phyloP scores from a whole-genome alignment of 1,140 invertebrate genomes.

The Hetaerina americana region DNA sequence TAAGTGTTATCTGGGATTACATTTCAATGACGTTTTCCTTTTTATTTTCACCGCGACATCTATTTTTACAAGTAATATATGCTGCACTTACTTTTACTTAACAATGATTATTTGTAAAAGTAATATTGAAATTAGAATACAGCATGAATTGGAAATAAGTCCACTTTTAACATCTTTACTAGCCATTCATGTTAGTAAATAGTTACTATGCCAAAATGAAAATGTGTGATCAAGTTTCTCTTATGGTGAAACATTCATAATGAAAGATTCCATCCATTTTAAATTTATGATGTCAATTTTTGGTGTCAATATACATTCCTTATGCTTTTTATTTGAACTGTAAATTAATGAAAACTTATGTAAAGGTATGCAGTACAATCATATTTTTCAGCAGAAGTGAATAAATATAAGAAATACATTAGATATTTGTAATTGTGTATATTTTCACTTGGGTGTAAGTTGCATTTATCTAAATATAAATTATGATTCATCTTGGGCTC shows the following conservation, averaged over 20 bases:
- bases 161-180: background rate
- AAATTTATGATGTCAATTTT: constrained; percentile 1
- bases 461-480: background rate
- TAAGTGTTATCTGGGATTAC: background rate
- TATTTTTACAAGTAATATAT: too few relatives aligned
- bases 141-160: background rate
- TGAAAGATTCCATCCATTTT: background rate
- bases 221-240: background rate
- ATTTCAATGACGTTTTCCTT: too few relatives aligned
- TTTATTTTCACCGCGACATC: too few relatives aligned
- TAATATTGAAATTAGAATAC: too few relatives aligned
- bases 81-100: too few relatives aligned
- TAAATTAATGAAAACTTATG: background rate
- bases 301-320: background rate
- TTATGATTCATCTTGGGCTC: too few relatives aligned
- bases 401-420: background rate
- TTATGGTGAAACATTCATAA: background rate
- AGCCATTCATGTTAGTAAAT: background rate
- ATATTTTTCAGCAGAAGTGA: background rate
- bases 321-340: background rate
- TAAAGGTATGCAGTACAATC: background rate
- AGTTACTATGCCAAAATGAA: background rate
- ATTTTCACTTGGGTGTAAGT: background rate
- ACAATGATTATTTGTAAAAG: too few relatives aligned
- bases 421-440: background rate